Base-by-base conservation (phyloP, 1,140 invertebrate genomes). In the Vanessa tameamea region DNA sequence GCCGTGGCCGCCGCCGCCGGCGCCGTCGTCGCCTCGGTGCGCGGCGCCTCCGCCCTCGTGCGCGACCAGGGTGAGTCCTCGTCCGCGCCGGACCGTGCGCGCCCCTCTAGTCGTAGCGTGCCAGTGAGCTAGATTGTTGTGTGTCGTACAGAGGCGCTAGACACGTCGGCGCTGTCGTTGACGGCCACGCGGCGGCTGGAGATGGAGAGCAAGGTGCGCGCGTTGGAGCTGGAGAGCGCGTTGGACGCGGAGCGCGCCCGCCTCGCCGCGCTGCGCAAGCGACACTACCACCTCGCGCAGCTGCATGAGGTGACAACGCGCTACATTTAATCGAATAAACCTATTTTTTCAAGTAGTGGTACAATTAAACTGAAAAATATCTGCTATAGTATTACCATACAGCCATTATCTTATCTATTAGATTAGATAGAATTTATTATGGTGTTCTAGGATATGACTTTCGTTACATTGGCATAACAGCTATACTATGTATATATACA, bases 181-280 rank as follows among this genome's bases (percentile, higher is more conserved):
- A 98, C 99, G 87, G 97, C 99, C 90, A 97, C 98, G 0, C 99
- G 99, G 88, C 95, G 96, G 61, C 93, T 98, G 78, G 98, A 99
- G 94, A 99, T 99, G 97, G 98, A 99, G 89, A 96, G 97, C 65
- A 97, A 98, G 90, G 97, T 98, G 16, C 95, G 96, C 81, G 96
- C 99, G 61, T 93, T 99, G 63, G 98, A 99, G 94, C 93, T 99
- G 63, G 98, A 99, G 88, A 96, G 96, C 75, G 95, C 96, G 77
- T 92, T 99, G 63, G 96, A 98, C 82, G 96, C 96, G 78, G 98
- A 99, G 93, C 94, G 99, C 78, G 93, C 95, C 63, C 94, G 95
- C 77, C 93, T 99, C 67, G 95, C 97, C 14, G 96, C 97, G 68
- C 94, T 99, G 43, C 94, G 99, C 68, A 96, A 97, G 87, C 95